Conservation (phyloP, 2,888 invertebrate species). For the Plagodis dolabraria region DNA sequence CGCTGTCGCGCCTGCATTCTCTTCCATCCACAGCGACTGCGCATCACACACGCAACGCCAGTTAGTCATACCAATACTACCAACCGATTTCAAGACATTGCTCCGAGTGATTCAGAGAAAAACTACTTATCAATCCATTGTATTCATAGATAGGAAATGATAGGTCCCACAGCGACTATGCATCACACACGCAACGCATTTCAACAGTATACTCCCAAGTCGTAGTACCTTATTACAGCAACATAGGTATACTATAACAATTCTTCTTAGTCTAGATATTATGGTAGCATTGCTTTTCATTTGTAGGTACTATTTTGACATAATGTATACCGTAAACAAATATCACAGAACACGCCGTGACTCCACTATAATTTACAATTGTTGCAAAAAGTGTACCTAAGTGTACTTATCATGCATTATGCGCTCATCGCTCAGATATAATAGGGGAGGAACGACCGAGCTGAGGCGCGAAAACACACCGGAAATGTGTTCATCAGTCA, state of each 20-base stretch:
- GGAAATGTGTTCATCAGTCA: background rate
- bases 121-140: no score
- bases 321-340: background rate
- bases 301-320: no score
- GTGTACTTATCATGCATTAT: constrained; percentile 4
- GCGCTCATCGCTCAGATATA: constrained; percentile 6
- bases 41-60: constrained; percentile 33
- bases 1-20: constrained; percentile 49
- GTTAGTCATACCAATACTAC: background rate
- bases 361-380: background rate
- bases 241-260: no score
- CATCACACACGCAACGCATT: constrained; percentile 31
- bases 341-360: background rate
- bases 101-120: no score
- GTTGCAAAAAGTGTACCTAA: background rate
- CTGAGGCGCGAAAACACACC: background rate
- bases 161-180: constrained; percentile 84
- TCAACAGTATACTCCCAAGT: no score
- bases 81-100: no score
- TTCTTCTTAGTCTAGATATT: no score
- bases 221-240: no score
- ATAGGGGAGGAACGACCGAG: constrained; percentile 11
- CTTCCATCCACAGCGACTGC: constrained; percentile 87
- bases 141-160: no score
- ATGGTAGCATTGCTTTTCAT: no score